Percentiles rank a stretch among this genome's conserved stretches.
These are phyloP conservation scores for Lerema accius DNA, from an alignment of 1,140 invertebrate species.

Conservation along the genomic window DNA sequence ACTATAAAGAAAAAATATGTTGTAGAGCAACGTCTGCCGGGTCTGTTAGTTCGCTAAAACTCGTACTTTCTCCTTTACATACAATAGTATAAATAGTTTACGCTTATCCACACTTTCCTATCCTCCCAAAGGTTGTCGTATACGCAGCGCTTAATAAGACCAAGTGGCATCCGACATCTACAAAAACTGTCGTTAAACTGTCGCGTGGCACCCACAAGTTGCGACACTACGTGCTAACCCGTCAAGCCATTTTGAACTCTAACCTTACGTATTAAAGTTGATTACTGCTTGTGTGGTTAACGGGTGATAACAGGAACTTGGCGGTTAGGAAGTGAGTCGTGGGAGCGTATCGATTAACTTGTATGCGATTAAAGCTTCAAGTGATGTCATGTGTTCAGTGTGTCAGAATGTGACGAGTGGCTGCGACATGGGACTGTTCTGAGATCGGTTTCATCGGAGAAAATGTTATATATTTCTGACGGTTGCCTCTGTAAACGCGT, in stretches of 20 bases:
- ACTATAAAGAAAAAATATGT: too few species aligned
- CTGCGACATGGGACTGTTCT: conserved; percentile 18
- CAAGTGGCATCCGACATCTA: conserved; percentile 67
- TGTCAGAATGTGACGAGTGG: conserved; percentile 17
- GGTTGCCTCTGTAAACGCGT: too few species aligned
- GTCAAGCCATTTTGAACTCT: conserved; percentile 24
- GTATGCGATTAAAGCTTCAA: conserved; percentile 65
- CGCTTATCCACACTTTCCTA: conserved; percentile 51
- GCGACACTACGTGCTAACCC: conserved; percentile 10
- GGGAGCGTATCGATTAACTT: conserved; percentile 71
- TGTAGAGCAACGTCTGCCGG: too few species aligned
- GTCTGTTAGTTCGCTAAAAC: too few species aligned
- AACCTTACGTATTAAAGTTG: not conserved
- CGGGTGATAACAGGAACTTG: conserved; percentile 14
- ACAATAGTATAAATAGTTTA: too few species aligned
- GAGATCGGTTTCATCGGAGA: conserved; percentile 5
- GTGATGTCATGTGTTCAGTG: conserved; percentile 62
- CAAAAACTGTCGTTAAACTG: conserved; percentile 67
- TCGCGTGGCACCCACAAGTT: conserved; percentile 31
- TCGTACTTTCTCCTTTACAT: too few species aligned
- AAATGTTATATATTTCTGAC: too few species aligned
- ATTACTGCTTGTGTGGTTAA: conserved; percentile 22
- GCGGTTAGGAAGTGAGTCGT: conserved; percentile 44
- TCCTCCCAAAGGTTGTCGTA: conserved; percentile 46
- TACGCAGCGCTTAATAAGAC: conserved; percentile 66